Evolutionary conservation across 2,888 invertebrate species (phyloP).

Genomic region (Drosophila monieri): DNA sequence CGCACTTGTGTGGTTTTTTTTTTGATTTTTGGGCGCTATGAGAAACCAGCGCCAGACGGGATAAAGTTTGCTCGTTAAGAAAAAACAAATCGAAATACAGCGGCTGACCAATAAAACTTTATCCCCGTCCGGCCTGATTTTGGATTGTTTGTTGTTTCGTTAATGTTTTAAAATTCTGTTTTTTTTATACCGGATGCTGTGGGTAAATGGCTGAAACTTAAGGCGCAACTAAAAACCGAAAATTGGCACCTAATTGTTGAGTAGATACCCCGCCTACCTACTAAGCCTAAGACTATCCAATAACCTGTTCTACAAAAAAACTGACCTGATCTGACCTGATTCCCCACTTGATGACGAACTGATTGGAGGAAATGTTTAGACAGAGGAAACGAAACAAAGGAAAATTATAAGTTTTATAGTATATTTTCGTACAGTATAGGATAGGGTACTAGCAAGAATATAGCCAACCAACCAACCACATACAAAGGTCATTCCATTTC

Average conservation of each 20-base stretch:
- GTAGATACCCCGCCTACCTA: slow-evolving; percentile 22
- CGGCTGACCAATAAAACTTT: slow-evolving; percentile 31
- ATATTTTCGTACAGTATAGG: slow-evolving; percentile 24
- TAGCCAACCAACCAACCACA: slow-evolving; percentile 60
- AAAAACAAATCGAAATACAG: slow-evolving; percentile 3
- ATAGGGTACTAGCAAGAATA: slow-evolving; percentile 63
- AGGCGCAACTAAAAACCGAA: slow-evolving; percentile 56
- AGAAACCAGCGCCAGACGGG: slow-evolving; percentile 10
- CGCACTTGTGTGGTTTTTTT: slow-evolving; percentile 66
- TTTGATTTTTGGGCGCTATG: slow-evolving; percentile 28
- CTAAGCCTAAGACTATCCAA: slow-evolving; percentile 9
- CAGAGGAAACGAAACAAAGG: slow-evolving; percentile 46
- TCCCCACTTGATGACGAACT: slow-evolving; percentile 47
- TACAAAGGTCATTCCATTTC: slow-evolving; percentile 58
- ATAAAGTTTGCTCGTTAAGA: slow-evolving; percentile 14
- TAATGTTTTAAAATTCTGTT: slow-evolving; percentile 21
- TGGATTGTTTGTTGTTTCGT: slow-evolving; percentile 15
- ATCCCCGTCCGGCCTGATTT: slow-evolving; percentile 10
- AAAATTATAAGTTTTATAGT: slow-evolving; percentile 39
- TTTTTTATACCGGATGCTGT: slow-evolving; percentile 63
- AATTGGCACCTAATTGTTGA: slow-evolving; percentile 9
- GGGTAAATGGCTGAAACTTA: slow-evolving; percentile 64
- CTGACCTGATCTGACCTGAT: slow-evolving; percentile 39
- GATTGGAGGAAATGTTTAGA: slow-evolving; percentile 37
- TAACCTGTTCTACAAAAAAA: slow-evolving; percentile 38